A percentile compares a stretch with the other conserved stretches of the same genome.
Evolutionary conservation across 2,113 vertebrate genomes (phyloP).

Genomic region (Apeltes quadracus): DNA sequence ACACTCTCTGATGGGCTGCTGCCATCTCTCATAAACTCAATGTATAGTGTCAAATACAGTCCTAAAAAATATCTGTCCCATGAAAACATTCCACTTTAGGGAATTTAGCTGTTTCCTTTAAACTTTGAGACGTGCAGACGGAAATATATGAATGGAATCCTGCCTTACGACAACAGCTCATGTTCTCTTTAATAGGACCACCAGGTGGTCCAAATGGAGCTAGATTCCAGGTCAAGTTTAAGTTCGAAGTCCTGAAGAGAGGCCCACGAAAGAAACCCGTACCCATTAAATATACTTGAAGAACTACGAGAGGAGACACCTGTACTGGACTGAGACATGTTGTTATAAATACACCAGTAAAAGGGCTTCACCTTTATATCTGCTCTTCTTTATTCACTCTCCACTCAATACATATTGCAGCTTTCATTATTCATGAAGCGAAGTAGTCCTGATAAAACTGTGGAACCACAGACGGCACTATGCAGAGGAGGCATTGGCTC

Average conservation of each 20-base stretch:
- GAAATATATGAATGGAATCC: background rate
- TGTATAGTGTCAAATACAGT: background rate
- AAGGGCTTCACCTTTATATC: background rate
- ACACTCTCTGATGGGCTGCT: background rate
- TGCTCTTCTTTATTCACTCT: background rate
- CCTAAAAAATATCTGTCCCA: background rate
- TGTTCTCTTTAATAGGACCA: background rate
- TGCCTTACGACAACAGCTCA: background rate
- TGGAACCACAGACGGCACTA: background rate
- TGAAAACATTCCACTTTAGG: background rate
- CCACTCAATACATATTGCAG: background rate
- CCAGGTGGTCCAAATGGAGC: background rate
- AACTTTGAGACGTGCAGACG: background rate
- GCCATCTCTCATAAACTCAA: background rate
- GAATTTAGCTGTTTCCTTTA: too few relatives aligned
- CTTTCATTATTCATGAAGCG: slow-evolving; percentile 14
- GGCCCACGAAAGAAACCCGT: background rate
- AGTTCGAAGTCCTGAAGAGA: background rate
- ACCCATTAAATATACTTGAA: background rate
- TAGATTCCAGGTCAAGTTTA: background rate
- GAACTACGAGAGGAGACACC: background rate
- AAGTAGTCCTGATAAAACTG: slow-evolving; percentile 3
- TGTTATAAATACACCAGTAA: background rate
- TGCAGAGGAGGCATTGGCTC: background rate
- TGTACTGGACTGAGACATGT: background rate